Base-by-base conservation (phyloP, 2,888 invertebrate genomes). In the Cheiracanthium punctorium region DNA sequence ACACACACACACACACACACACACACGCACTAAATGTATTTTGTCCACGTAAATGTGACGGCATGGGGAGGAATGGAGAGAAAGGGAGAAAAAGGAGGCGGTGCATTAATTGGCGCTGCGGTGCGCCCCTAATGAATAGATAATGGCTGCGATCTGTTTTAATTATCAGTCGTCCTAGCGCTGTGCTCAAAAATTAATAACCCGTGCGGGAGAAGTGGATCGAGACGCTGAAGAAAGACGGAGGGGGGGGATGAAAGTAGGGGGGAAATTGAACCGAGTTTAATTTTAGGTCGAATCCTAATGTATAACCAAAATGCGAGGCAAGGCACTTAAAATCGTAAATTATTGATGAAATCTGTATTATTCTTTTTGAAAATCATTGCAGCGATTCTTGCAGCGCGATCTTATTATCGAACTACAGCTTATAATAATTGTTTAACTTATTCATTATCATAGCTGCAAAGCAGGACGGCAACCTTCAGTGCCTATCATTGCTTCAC, bases 81-180 rank as follows among this genome's bases (percentile, higher is more conserved):
- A 12, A 69, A 58, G 67, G 20, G 70, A 70, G 70, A n/a, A 41
- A 37, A 37, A 37, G 29, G 29, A 28, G 28, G 64, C 75, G 75
- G 84, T 79, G 73, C 79, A 84, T 84, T 84, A 84, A 84, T 84
- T 84, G 84, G 84, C 73, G 84, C 84, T 79, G 77, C 79, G 84
- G 84, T 84, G 84, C 84, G 67, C 84, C 79, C 58, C 77, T 84
- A 84, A 84, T 84, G 84, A 84, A 84, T 84, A 84, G 84, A 84
- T 84, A 84, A 84, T 84, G 84, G 84, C 73, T 41, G 69, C 79
- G 84, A 84, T 84, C 84, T 84, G 84, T 84, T 84, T 84, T 84
- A 84, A 84, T 84, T 84, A 84, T 84, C 84, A 73, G 84, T 74
- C 73, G 84, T 79, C 84, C 73, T 79, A 69, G 67, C 84, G 72